Conservation (phyloP, 30 jellyfish, hydroid and myxozoan genomes). For the Sanderia malayensis region DNA sequence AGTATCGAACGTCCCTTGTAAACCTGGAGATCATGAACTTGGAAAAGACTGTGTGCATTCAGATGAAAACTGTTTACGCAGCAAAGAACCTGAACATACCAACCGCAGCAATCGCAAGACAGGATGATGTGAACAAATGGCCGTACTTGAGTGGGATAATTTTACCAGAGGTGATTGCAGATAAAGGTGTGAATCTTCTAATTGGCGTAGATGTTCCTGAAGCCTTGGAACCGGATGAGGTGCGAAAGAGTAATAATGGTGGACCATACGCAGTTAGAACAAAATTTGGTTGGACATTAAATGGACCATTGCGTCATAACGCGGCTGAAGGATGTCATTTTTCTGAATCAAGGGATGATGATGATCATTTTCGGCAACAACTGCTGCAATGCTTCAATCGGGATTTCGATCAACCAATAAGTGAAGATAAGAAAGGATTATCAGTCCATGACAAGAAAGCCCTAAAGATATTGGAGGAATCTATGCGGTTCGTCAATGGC, state of each 20-base stretch:
- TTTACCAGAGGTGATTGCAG: slow-evolving; percentile 2
- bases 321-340: neutral
- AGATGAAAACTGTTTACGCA: slow-evolving; percentile 5
- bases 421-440: slow-evolving; percentile 7
- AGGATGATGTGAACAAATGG: slow-evolving; percentile 10
- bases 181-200: slow-evolving; percentile 3
- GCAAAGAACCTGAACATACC: neutral
- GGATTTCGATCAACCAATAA: slow-evolving; percentile 29
- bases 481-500: slow-evolving; percentile 14
- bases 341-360: neutral
- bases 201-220: slow-evolving; percentile 46
- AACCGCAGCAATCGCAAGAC: slow-evolving; percentile 7
- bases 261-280: slow-evolving; percentile 63
- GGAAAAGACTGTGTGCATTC: slow-evolving; percentile 4
- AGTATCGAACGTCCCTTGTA: neutral
- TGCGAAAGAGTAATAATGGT: slow-evolving; percentile 11
- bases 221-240: slow-evolving; percentile 52
- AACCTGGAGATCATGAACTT: slow-evolving; percentile 13
- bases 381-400: slow-evolving; percentile 29
- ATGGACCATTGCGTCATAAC: slow-evolving; percentile 46
- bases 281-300: slow-evolving; percentile 52
- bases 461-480: slow-evolving; percentile 26
- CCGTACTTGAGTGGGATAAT: slow-evolving; percentile 5
- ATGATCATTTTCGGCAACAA: slow-evolving; percentile 13
- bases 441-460: slow-evolving; percentile 45